These are phyloP conservation scores for Muscidifurax raptorellus DNA, from an alignment of 1,140 invertebrate species.

Conservation along the genomic window DNA sequence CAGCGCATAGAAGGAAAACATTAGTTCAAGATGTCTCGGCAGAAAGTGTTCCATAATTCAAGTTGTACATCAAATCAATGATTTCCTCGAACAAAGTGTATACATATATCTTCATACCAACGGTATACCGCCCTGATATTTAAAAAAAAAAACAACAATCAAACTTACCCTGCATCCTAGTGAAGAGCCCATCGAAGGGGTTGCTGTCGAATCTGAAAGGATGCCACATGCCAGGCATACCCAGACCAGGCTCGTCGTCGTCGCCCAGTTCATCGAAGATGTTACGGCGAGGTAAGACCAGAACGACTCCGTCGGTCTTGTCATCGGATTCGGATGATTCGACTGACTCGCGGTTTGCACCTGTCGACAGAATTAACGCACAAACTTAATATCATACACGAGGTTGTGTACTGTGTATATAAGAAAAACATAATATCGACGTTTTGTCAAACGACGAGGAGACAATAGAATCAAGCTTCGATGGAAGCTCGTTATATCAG, in stretches of 20 bases:
- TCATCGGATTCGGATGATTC: conserved; percentile 52
- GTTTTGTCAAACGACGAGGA: not conserved
- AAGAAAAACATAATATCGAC: not conserved
- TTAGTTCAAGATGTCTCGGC: too few relatives aligned
- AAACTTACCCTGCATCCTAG: conserved; percentile 63
- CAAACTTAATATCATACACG: too few relatives aligned
- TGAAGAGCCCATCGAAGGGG: conserved; percentile 58
- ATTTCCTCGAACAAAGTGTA: too few relatives aligned
- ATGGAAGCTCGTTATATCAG: too few relatives aligned
- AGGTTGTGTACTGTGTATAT: too few relatives aligned
- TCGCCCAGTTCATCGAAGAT: conserved; percentile 55
- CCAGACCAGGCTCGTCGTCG: conserved; percentile 26
- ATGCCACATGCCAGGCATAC: conserved; percentile 48
- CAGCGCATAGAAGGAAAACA: too few relatives aligned
- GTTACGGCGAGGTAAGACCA: conserved; percentile 55
- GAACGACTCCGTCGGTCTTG: conserved; percentile 55
- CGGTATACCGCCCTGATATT: not conserved
- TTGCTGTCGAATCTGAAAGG: conserved; percentile 55
- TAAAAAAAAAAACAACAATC: not conserved
- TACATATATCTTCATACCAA: too few relatives aligned
- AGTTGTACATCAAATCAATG: too few relatives aligned
- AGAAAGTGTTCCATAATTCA: too few relatives aligned
- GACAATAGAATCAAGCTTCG: conserved; percentile 2
- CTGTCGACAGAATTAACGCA: conserved; percentile 53
- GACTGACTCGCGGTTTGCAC: conserved; percentile 51